Evolutionary conservation across 2,113 vertebrate genomes (phyloP).

Genomic region (Struthidea cinerea): DNA sequence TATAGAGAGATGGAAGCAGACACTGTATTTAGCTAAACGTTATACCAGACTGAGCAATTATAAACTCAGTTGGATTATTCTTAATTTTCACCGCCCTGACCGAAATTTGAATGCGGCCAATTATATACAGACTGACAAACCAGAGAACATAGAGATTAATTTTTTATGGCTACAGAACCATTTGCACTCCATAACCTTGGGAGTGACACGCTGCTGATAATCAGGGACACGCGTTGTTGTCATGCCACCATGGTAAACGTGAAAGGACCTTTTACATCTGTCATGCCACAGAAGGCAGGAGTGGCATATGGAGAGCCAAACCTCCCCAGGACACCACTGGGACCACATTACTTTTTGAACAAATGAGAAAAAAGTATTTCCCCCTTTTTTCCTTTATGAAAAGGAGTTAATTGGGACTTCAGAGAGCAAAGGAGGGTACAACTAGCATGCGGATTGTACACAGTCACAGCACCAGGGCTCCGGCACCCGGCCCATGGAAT

Average conservation of each 20-base stretch:
- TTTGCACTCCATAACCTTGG: conserved; percentile 36
- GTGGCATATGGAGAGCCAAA: background rate
- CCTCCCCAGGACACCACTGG: background rate
- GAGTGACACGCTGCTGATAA: background rate
- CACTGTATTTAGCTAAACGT: background rate
- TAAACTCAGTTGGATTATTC: conserved; percentile 24
- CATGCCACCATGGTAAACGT: background rate
- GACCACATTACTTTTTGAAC: background rate
- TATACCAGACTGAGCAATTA: background rate
- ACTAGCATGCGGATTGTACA: fast-evolving
- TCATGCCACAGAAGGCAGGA: background rate
- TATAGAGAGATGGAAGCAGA: background rate
- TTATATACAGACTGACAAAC: conserved; percentile 10
- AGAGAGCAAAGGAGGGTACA: background rate
- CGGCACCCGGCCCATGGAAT: background rate
- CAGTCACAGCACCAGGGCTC: background rate
- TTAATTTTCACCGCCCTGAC: background rate
- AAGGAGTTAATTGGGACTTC: background rate
- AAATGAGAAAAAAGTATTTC: background rate
- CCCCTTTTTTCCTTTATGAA: background rate
- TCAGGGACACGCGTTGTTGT: background rate
- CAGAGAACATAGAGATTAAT: conserved; percentile 50
- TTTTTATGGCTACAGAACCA: conserved; percentile 22
- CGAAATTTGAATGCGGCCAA: background rate
- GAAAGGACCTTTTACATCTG: conserved; percentile 36